These are phyloP conservation scores for Zaprionus camerounensis DNA, from an alignment of 1,140 invertebrate genomes.

Conservation along the genomic window DNA sequence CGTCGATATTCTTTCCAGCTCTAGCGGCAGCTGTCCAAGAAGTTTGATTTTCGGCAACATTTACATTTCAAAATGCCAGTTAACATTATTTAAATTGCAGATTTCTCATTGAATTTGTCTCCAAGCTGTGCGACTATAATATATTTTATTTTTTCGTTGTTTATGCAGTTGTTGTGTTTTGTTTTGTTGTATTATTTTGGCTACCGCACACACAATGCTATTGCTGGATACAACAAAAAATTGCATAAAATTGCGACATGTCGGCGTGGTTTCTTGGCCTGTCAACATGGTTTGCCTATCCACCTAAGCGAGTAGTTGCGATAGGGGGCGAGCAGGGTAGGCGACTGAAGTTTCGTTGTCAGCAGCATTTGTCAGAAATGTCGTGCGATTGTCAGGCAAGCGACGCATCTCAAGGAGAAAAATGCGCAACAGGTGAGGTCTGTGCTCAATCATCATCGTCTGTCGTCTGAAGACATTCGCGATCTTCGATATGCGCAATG, in stretches of 20 bases:
- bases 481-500: constrained; percentile 3
- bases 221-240: constrained; percentile 35
- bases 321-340: constrained; percentile 1
- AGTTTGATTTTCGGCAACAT: constrained; percentile 49
- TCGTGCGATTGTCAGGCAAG: constrained; percentile 72
- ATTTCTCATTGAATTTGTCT: constrained; percentile 79
- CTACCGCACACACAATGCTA: constrained; percentile 39
- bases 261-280: constrained; percentile 48
- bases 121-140: constrained; percentile 72
- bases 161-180: constrained; percentile 36
- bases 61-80: constrained; percentile 72
- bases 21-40: constrained; percentile 67
- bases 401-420: constrained; percentile 44
- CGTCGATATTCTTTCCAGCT: too few relatives aligned
- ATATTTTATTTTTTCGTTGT: constrained; percentile 48
- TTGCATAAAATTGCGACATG: constrained; percentile 74
- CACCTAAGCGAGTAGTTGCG: constrained; percentile 40
- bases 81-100: constrained; percentile 79
- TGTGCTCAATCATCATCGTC: constrained; percentile 36
- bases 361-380: constrained; percentile 77
- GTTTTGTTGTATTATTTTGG: constrained; percentile 19
- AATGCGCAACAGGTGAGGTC: constrained; percentile 57
- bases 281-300: constrained; percentile 70
- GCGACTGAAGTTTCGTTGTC: constrained; percentile 61
- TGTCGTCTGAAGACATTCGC: constrained; percentile 11